phyloP scores from a whole-genome alignment of 2,113 vertebrate species.

The Sander vitreus region DNA sequence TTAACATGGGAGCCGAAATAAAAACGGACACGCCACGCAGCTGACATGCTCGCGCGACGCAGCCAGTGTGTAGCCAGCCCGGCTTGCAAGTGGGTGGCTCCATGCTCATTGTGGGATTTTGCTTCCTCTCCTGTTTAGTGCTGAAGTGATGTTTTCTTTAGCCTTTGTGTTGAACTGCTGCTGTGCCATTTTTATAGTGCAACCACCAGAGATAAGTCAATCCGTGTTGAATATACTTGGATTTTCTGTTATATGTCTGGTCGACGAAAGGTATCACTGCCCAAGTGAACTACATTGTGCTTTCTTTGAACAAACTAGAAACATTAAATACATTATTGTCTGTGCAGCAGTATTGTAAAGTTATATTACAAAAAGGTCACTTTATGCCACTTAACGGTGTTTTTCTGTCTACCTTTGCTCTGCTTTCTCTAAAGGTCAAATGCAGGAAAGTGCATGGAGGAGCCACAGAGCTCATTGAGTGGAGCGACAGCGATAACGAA shows the following conservation, averaged over 20 bases:
- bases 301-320: not conserved
- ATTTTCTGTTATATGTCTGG: not conserved
- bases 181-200: constrained; percentile 4
- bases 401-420: constrained; percentile 50
- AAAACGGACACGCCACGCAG: too few relatives aligned
- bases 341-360: not conserved
- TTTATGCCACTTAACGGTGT: constrained; percentile 7
- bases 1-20: too few relatives aligned
- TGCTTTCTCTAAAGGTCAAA: constrained; percentile 85
- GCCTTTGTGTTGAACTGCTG: constrained; percentile 6
- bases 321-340: not conserved
- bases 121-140: not conserved
- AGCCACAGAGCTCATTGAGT: constrained; percentile 88
- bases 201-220: not conserved
- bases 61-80: too few relatives aligned
- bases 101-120: not conserved
- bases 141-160: constrained; percentile 15
- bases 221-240: constrained; percentile 4
- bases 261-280: not conserved
- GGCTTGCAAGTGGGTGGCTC: not conserved
- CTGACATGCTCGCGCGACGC: too few relatives aligned
- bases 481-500: constrained; percentile 88
- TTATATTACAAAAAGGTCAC: not conserved
- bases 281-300: not conserved
- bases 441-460: constrained; percentile 85